Evolutionary conservation across 1,140 invertebrate species (phyloP).

Genomic region (fruit fly (Drosophila melanogaster)): DNA sequence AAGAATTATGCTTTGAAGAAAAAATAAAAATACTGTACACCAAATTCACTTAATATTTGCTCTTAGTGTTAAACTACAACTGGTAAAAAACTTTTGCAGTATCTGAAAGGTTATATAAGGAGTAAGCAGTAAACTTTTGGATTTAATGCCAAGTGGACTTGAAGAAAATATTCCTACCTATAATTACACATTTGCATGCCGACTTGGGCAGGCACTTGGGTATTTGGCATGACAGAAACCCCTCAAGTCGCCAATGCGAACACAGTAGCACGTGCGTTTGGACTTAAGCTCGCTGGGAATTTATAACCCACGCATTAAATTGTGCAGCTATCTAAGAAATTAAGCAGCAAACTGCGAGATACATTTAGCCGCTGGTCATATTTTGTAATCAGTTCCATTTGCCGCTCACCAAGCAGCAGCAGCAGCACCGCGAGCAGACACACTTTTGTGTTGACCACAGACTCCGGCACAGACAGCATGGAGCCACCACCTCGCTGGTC

Average conservation of each 20-base stretch:
- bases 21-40: no score
- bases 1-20: not conserved
- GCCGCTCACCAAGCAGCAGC: conserved; percentile 59
- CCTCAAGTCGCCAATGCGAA: conserved; percentile 18
- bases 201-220: conserved; percentile 18
- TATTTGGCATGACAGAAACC: conserved; percentile 26
- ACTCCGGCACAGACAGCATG: conserved; percentile 55
- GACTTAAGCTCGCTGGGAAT: conserved; percentile 39
- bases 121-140: not conserved
- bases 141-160: not conserved
- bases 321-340: conserved; percentile 73
- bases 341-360: conserved; percentile 79
- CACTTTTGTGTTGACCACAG: conserved; percentile 36
- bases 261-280: conserved; percentile 74
- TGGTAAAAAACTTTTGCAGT: no score
- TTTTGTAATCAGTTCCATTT: conserved; percentile 83
- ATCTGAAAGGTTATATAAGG: not conserved
- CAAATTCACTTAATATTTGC: no score
- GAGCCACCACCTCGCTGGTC: conserved; percentile 33
- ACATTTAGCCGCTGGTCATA: conserved; percentile 81
- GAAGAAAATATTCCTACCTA: not conserved
- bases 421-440: conserved; percentile 21
- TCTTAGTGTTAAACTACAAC: no score
- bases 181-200: conserved; percentile 17
- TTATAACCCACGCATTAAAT: conserved; percentile 72